Conservation (phyloP, 1,140 invertebrate species). For the Nymphalis io region DNA sequence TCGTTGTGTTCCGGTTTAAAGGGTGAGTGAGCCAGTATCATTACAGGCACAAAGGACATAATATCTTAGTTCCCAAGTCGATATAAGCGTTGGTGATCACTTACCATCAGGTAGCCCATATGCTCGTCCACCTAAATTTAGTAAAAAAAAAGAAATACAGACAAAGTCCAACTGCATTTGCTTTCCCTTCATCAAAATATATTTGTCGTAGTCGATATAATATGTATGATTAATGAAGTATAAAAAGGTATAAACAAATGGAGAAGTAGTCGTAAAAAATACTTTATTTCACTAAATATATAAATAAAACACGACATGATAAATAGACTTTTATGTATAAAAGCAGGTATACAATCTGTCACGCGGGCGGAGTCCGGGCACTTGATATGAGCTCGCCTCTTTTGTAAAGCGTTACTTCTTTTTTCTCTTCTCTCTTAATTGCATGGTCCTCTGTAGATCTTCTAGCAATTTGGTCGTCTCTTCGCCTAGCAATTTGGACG, state of each 20-base stretch:
- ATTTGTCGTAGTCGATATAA: no score
- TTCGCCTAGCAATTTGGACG: conserved; percentile 11
- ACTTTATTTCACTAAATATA: conserved; percentile 39
- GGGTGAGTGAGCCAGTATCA: no score
- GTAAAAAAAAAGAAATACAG: no score
- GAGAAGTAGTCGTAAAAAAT: conserved; percentile 21
- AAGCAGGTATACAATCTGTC: conserved; percentile 63
- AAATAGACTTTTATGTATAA: conserved; percentile 77
- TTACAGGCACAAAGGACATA: no score
- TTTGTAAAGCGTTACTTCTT: conserved; percentile 85
- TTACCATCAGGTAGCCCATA: no score
- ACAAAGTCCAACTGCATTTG: no score
- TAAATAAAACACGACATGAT: conserved; percentile 60
- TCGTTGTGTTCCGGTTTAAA: no score
- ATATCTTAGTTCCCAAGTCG: no score
- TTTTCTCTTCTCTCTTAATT: conserved; percentile 49
- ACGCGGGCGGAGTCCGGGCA: conserved; percentile 80
- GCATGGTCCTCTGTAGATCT: conserved; percentile 38
- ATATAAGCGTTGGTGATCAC: no score
- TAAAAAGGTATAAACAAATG: conserved; percentile 10
- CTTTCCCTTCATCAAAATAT: no score
- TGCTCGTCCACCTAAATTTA: no score
- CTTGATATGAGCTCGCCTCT: conserved; percentile 90
- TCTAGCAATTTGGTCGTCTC: conserved; percentile 32
- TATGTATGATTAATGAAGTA: no score